Conservation (phyloP, 2,113 vertebrate species). For the Cololabis saira region DNA sequence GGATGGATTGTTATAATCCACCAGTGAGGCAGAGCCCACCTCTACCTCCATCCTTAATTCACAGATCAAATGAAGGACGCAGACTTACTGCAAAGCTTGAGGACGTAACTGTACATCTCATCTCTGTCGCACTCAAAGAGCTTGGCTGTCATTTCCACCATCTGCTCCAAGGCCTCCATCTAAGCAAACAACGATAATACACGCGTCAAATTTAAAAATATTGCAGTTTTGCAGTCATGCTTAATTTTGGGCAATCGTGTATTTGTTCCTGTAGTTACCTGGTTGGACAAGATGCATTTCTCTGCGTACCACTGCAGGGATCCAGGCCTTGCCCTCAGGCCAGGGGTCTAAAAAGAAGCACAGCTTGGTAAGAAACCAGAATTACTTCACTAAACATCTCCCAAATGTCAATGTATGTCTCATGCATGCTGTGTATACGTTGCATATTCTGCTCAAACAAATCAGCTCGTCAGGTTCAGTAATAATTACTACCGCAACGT, state of each 20-base stretch:
- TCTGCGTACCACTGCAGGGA: constrained; percentile 90
- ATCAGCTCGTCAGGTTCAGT: too few species aligned
- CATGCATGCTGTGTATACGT: too few species aligned
- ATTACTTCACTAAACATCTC: too few species aligned
- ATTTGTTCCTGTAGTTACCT: constrained; percentile 77
- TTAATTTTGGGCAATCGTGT: background rate
- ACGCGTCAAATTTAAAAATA: background rate
- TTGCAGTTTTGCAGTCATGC: background rate
- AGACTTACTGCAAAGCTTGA: constrained; percentile 88
- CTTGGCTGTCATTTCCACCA: constrained; percentile 89
- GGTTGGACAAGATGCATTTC: constrained; percentile 83
- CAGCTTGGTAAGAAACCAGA: background rate
- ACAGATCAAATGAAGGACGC: background rate
- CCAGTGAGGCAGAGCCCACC: too few species aligned
- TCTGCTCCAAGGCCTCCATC: constrained; percentile 88
- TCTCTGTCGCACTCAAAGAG: constrained; percentile 95
- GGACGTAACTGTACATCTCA: constrained; percentile 89
- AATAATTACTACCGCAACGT: too few species aligned
- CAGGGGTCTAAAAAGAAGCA: constrained; percentile 85
- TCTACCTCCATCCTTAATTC: background rate
- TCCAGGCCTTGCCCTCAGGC: constrained; percentile 86
- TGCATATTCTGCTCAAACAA: too few species aligned
- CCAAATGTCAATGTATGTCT: too few species aligned
- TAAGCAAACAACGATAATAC: constrained; percentile 61
- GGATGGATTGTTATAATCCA: too few species aligned